Evolutionary conservation across 1,140 invertebrate genomes (phyloP).

Genomic region (Procambarus clarkii): DNA sequence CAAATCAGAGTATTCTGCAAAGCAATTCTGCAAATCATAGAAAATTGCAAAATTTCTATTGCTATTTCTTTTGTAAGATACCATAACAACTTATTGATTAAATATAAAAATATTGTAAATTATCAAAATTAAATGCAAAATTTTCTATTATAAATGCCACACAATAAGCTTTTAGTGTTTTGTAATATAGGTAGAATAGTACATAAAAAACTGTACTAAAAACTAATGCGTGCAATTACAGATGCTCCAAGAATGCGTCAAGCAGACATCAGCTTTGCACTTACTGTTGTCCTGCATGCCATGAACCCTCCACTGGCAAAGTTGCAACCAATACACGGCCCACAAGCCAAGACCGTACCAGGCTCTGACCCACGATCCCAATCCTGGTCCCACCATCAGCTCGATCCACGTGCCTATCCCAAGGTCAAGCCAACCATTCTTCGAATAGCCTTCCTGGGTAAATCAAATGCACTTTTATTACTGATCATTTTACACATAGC

Average conservation of each 20-base stretch:
- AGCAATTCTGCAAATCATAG: no score
- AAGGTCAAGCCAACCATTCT: constrained; percentile 81
- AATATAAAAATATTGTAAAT: no score
- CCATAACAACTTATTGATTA: no score
- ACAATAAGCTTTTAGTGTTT: no score
- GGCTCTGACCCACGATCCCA: constrained; percentile 57
- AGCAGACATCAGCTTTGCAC: constrained; percentile 91
- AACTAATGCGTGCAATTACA: constrained; percentile 74
- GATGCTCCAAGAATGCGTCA: constrained; percentile 92
- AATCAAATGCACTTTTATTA: constrained; percentile 16
- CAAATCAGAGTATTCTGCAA: no score
- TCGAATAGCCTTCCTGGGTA: constrained; percentile 91
- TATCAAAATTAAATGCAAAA: no score
- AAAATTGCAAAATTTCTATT: no score
- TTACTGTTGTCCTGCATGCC: constrained; percentile 92
- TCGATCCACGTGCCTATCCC: constrained; percentile 58
- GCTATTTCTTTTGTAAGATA: no score
- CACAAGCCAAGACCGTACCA: constrained; percentile 42
- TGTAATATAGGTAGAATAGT: no score
- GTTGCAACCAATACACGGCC: constrained; percentile 74
- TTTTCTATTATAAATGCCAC: no score
- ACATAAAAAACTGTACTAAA: no score
- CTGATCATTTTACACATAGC: no score
- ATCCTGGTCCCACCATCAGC: constrained; percentile 69
- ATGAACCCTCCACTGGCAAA: constrained; percentile 84